These are phyloP conservation scores for Drosophila kuntzei DNA, from an alignment of 2,888 invertebrate species.

Conservation along the genomic window DNA sequence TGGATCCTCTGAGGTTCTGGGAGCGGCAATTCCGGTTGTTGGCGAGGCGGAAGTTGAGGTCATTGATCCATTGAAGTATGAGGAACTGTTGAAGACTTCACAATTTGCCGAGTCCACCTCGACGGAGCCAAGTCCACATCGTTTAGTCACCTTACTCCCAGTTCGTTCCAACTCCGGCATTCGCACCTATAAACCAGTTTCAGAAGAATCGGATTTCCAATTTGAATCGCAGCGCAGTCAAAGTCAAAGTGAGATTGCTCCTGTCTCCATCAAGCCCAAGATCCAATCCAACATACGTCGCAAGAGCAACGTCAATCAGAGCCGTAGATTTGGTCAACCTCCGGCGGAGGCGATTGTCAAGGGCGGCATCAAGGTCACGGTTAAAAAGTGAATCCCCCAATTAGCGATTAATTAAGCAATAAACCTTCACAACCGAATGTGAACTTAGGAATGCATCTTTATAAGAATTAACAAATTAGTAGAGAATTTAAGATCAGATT, in stretches of 20 bases:
- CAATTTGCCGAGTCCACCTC: conserved; percentile 78
- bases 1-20: conserved; percentile 74
- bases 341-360: conserved; percentile 84
- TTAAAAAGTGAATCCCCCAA: conserved; percentile 53
- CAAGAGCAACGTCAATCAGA: conserved; percentile 70
- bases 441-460: conserved; percentile 4
- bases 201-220: conserved; percentile 25
- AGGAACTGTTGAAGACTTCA: conserved; percentile 84
- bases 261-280: conserved; percentile 69
- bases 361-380: conserved; percentile 83
- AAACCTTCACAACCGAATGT: neutral
- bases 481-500: conserved; percentile 41
- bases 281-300: conserved; percentile 60
- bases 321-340: conserved; percentile 76
- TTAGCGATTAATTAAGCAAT: conserved; percentile 40
- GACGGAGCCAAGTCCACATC: conserved; percentile 81
- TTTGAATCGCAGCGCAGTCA: conserved; percentile 57
- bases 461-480: conserved; percentile 28
- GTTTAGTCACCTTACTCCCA: conserved; percentile 90
- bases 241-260: conserved; percentile 36
- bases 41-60: conserved; percentile 86
- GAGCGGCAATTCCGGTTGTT: conserved; percentile 82
- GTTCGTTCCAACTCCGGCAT: conserved; percentile 93
- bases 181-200: conserved; percentile 88
- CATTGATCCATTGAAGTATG: conserved; percentile 85